Base-by-base conservation (phyloP, 2,888 invertebrate species). In the Zaprionus lineosus region DNA sequence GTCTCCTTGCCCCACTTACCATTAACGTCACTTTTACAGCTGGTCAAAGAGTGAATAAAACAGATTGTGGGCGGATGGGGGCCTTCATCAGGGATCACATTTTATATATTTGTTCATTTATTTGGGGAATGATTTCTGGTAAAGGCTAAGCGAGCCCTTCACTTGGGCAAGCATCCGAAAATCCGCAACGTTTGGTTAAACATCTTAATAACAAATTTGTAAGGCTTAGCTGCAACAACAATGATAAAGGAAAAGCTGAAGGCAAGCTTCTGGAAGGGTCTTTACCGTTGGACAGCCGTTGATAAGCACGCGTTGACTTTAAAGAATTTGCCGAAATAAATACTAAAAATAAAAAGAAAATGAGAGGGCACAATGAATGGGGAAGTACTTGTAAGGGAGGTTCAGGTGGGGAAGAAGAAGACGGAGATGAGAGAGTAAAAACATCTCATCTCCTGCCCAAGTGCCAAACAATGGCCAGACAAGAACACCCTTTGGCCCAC, bases 21-120 rank as follows among this genome's bases (percentile, higher is more conserved):
- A n/a, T n/a, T n/a, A n/a, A n/a, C n/a, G n/a, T n/a, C n/a, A n/a
- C n/a, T n/a, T n/a, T n/a, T n/a, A n/a, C n/a, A n/a, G n/a, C n/a
- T n/a, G n/a, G n/a, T n/a, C n/a, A n/a, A n/a, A n/a, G n/a, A n/a
- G n/a, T n/a, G n/a, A n/a, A n/a, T n/a, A n/a, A n/a, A n/a, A n/a
- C n/a, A n/a, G n/a, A n/a, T n/a, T n/a, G n/a, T n/a, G n/a, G n/a
- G n/a, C n/a, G n/a, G n/a, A 24, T 24, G n/a, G 24, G 24, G 24
- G 8, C 34, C 43, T 34, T 12, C 34, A 26, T 12, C 24, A n/a
- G 57, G 48, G 37, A 52, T 56, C 57, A n/a, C n/a, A 64, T 52
- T 57, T 74, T 77, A 74, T 71, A 72, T 74, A 78, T 74, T 74
- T 74, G 70, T 66, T 74, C 66, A 70, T 78, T 78, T 78, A 70